Conservation (phyloP, 2,888 invertebrate genomes). For the Cybosia mesomella region DNA sequence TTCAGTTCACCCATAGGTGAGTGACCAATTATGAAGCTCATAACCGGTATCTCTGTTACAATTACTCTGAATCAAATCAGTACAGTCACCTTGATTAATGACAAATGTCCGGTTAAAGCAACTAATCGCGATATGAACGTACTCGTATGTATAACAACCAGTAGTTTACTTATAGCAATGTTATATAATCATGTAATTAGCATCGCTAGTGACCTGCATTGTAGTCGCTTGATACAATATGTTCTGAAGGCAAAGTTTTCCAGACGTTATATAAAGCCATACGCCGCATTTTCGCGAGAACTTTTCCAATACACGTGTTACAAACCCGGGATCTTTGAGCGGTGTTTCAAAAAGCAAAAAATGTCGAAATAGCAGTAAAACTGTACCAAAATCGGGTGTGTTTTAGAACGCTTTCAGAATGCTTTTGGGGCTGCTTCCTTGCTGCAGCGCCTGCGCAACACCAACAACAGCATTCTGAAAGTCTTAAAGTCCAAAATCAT, state of each 20-base stretch:
- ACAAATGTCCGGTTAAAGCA: conserved; percentile 39
- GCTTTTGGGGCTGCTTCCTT: no score
- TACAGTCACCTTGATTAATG: conserved; percentile 49
- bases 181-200: conserved; percentile 31
- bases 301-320: no score
- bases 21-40: background rate
- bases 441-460: no score
- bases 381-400: no score
- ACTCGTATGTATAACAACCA: conserved; percentile 33
- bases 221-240: conserved; percentile 4
- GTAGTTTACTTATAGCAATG: conserved; percentile 29
- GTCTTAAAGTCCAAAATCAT: no score
- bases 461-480: no score
- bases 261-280: no score
- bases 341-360: no score
- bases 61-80: conserved; percentile 8
- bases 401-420: no score
- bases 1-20: background rate
- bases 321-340: no score
- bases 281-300: no score
- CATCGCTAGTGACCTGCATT: conserved; percentile 13
- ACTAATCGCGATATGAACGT: conserved; percentile 7
- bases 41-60: conserved; percentile 13
- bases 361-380: no score
- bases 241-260: background rate